phyloP scores from a whole-genome alignment of 2,888 invertebrate genomes.

The Drosophila austrosaltans region DNA sequence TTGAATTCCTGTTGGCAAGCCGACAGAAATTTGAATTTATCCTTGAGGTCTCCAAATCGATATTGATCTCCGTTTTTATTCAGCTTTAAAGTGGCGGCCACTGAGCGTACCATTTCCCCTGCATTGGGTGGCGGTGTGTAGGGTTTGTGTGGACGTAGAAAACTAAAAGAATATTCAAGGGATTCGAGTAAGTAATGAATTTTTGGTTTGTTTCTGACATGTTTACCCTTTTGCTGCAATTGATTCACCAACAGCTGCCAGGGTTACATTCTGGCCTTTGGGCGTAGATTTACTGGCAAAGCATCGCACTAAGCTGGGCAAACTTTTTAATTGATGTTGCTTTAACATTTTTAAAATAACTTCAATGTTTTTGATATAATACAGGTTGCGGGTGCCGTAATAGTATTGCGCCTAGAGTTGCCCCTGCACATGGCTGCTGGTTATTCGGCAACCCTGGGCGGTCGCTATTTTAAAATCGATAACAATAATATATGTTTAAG shows the following conservation, averaged over 20 bases:
- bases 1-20: constrained; percentile 89
- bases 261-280: constrained; percentile 81
- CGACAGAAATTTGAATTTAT: constrained; percentile 88
- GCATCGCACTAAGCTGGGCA: constrained; percentile 41
- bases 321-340: neutral
- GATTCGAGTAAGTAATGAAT: neutral
- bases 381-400: neutral
- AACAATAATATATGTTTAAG: no score
- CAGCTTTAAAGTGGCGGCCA: constrained; percentile 86
- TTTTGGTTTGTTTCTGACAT: neutral
- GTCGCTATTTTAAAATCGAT: no score
- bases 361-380: neutral
- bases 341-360: constrained; percentile 45
- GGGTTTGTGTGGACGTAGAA: constrained; percentile 89
- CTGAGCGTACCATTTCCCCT: constrained; percentile 85
- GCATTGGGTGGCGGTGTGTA: constrained; percentile 90
- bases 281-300: constrained; percentile 69
- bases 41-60: constrained; percentile 63
- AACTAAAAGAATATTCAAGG: constrained; percentile 85
- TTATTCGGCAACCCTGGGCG: neutral
- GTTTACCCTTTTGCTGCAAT: constrained; percentile 88
- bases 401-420: constrained; percentile 22
- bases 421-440: neutral
- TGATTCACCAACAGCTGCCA: constrained; percentile 86
- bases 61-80: constrained; percentile 80